Conservation (phyloP, 2,113 vertebrate genomes). For the Neomonachus schauinslandi region DNA sequence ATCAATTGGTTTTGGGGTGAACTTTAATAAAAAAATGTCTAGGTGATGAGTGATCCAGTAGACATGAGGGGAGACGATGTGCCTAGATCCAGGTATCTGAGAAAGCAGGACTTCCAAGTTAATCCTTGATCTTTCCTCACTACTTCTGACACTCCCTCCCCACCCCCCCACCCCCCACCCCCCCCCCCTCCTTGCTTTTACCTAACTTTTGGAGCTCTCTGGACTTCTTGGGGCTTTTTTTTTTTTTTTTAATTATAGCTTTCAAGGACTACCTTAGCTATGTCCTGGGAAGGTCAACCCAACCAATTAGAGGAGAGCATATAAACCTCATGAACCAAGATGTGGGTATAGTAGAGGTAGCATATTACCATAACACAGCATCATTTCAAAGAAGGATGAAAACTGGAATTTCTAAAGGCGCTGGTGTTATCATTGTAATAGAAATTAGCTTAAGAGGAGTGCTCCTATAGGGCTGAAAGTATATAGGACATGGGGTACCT, state of each 20-base stretch:
- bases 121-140: not conserved
- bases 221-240: not conserved
- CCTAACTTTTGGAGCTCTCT: not conserved
- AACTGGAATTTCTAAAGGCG: not conserved
- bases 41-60: not conserved
- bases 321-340: not conserved
- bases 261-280: not conserved
- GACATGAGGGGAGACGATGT: not conserved
- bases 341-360: not conserved
- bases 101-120: not conserved
- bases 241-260: not conserved
- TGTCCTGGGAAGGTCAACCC: not conserved
- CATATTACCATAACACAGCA: not conserved
- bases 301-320: not conserved
- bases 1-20: not conserved
- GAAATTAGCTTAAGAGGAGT: not conserved
- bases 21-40: not conserved
- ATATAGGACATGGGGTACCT: not conserved
- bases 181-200: not conserved
- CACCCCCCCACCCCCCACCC: too few relatives aligned
- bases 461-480: not conserved
- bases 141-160: not conserved
- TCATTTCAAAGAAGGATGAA: not conserved
- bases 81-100: not conserved
- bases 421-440: not conserved